These are phyloP conservation scores for Luffia ferchaultella DNA, from an alignment of 2,888 invertebrate genomes.

Conservation along the genomic window DNA sequence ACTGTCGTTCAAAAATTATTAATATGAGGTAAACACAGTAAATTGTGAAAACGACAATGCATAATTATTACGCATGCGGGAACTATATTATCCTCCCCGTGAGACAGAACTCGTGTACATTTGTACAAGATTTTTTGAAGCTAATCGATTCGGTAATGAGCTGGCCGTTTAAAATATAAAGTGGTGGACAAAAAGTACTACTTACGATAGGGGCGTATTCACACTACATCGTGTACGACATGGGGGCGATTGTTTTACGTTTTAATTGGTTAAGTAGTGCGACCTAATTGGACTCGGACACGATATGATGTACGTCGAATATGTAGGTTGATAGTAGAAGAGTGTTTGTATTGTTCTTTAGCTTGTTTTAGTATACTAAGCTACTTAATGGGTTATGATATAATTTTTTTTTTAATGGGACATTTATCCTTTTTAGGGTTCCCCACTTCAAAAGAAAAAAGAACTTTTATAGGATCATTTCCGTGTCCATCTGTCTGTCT, in stretches of 20 bases:
- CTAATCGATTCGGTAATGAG: slow-evolving; percentile 46
- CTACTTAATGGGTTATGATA: too few species aligned
- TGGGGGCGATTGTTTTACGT: slow-evolving; percentile 59
- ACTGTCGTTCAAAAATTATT: too few species aligned
- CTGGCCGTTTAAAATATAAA: slow-evolving; percentile 57
- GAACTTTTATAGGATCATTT: too few species aligned
- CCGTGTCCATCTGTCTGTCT: too few species aligned
- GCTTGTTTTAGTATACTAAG: too few species aligned
- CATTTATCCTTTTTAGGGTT: too few species aligned
- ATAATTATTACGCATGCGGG: slow-evolving; percentile 37
- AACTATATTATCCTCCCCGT: slow-evolving; percentile 59
- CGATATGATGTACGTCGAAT: slow-evolving; percentile 30
- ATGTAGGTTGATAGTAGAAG: neutral
- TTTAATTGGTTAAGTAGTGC: slow-evolving; percentile 62
- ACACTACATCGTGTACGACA: slow-evolving; percentile 29
- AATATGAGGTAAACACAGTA: too few species aligned
- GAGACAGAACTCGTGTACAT: slow-evolving; percentile 31
- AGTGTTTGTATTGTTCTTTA: too few species aligned
- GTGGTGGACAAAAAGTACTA: slow-evolving; percentile 47
- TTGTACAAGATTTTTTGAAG: slow-evolving; percentile 25
- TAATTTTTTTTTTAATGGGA: too few species aligned
- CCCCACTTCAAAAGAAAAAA: too few species aligned
- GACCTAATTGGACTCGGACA: slow-evolving; percentile 50
- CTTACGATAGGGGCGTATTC: slow-evolving; percentile 61
- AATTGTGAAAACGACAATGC: too few species aligned